Percentiles rank a stretch among this genome's conserved stretches.
These are phyloP conservation scores for Ceyx margarethae DNA, from an alignment of 2,113 vertebrate species.

Conservation along the genomic window DNA sequence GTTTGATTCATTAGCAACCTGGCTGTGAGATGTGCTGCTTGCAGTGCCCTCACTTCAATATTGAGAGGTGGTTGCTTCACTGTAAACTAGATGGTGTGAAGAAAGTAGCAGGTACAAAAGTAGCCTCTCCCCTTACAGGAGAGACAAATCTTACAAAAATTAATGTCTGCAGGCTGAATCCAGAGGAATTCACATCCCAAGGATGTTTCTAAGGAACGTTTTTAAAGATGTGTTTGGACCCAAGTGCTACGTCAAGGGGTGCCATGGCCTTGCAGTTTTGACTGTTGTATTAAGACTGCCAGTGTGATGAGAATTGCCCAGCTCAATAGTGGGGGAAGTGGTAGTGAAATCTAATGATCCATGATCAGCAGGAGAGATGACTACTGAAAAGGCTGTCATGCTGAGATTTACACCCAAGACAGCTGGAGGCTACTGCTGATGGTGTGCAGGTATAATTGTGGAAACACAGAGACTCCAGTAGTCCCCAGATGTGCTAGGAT, in stretches of 20 bases:
- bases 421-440: not conserved
- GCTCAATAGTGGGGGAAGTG: not conserved
- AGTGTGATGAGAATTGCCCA: not conserved
- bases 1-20: not conserved
- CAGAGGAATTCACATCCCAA: not conserved
- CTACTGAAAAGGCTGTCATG: not conserved
- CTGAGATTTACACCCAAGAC: not conserved
- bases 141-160: not conserved
- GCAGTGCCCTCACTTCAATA: rapidly evolving
- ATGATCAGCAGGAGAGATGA: not conserved
- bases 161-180: not conserved
- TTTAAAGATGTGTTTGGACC: not conserved
- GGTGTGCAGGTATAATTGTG: not conserved
- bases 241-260: not conserved
- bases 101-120: not conserved
- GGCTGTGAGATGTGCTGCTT: rapidly evolving
- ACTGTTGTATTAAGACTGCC: rapidly evolving
- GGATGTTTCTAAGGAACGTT: not conserved
- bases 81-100: not conserved
- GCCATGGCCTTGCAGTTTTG: not conserved
- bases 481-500: not conserved
- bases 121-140: not conserved
- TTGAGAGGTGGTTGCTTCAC: not conserved
- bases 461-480: rapidly evolving
- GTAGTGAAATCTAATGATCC: not conserved